Evolutionary conservation across 2,113 vertebrate genomes (phyloP).

Genomic region (Trachemys scripta): DNA sequence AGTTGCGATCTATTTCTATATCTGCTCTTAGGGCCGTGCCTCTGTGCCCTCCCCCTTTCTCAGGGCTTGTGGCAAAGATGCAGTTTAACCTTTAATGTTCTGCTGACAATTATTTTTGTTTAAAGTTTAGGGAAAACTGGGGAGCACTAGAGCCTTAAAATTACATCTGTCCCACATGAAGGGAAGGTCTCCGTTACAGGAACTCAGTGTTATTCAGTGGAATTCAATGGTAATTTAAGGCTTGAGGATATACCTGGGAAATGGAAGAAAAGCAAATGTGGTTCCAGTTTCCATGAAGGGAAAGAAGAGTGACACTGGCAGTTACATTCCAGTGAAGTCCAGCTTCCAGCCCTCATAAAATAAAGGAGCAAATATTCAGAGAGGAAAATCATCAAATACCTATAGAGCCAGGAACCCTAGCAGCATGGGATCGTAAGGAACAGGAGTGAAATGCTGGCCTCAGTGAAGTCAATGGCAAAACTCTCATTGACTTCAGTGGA

Average conservation of each 20-base stretch:
- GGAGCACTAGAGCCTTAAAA: not conserved
- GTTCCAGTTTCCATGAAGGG: not conserved
- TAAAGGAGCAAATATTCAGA: not conserved
- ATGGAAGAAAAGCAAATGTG: not conserved
- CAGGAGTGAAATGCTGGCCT: not conserved
- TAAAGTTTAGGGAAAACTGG: not conserved
- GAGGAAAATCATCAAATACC: not conserved
- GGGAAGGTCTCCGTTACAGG: not conserved
- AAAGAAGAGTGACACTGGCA: not conserved
- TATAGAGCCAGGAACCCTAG: not conserved
- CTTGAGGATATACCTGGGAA: not conserved
- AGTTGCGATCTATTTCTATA: not conserved
- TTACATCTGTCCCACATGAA: not conserved
- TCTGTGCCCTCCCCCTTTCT: not conserved
- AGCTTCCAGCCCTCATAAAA: not conserved
- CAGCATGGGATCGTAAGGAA: not conserved
- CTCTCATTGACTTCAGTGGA: not conserved
- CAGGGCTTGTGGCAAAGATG: not conserved
- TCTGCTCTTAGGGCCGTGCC: not conserved
- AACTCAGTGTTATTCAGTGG: not conserved
- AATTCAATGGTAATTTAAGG: not conserved
- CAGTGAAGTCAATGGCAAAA: not conserved
- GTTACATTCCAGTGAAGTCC: not conserved
- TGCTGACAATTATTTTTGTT: not conserved
- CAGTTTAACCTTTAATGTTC: not conserved